Conservation (phyloP, 2,888 invertebrate species). For the Lottia gigantea region DNA sequence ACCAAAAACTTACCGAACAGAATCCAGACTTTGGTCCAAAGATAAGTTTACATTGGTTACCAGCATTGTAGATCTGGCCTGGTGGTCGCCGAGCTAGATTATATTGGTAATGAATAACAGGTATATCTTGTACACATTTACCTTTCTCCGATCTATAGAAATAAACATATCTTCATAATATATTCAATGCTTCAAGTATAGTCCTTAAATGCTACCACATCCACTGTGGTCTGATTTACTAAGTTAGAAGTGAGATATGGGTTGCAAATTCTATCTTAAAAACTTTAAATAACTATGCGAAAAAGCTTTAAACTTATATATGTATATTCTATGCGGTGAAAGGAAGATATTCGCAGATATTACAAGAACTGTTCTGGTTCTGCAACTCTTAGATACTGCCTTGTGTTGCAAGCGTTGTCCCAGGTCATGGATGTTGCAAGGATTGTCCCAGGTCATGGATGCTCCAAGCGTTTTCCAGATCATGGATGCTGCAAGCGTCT, state of each 20-base stretch:
- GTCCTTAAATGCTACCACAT: background rate
- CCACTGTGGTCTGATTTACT: background rate
- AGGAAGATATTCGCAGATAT: no score
- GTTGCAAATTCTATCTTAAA: no score
- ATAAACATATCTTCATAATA: slow-evolving; percentile 1
- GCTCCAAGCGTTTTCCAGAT: no score
- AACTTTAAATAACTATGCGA: no score
- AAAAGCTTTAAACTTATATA: no score
- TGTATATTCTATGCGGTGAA: no score
- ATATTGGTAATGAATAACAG: slow-evolving; percentile 34
- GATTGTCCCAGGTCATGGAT: no score
- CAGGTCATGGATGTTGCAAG: background rate
- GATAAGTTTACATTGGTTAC: slow-evolving; percentile 47
- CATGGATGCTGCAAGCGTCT: no score
- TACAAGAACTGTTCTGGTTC: no score
- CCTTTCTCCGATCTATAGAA: slow-evolving; percentile 35
- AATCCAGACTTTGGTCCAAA: slow-evolving; percentile 46
- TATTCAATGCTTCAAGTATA: background rate
- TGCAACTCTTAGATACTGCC: no score
- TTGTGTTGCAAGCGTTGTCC: background rate
- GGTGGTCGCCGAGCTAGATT: slow-evolving; percentile 40
- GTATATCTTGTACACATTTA: slow-evolving; percentile 41
- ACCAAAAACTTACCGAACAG: slow-evolving; percentile 41
- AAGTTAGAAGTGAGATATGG: no score
- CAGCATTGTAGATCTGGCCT: slow-evolving; percentile 38